phyloP scores from a whole-genome alignment of 2,797 vertebrate species.

The Megalops cyprinoides region DNA sequence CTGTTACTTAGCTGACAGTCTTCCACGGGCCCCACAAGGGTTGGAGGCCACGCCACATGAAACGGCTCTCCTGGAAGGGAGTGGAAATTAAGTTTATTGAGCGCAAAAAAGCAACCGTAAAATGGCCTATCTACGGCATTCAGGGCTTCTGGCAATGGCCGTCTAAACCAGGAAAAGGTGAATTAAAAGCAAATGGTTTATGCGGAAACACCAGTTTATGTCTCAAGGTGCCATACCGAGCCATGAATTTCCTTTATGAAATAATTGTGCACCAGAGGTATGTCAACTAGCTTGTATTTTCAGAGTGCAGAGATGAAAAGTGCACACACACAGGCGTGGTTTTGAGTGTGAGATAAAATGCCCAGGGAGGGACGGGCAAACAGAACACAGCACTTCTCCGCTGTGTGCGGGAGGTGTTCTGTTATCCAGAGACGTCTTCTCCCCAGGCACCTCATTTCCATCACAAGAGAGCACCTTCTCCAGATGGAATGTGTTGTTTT shows the following conservation, averaged over 20 bases:
- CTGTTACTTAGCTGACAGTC: background rate
- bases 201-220: constrained; percentile 52
- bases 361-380: background rate
- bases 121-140: constrained; percentile 36
- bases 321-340: background rate
- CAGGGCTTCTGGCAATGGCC: background rate
- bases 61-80: constrained; percentile 7
- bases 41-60: background rate
- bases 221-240: constrained; percentile 12
- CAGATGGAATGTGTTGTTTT: too few relatives aligned
- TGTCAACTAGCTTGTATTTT: constrained; percentile 37
- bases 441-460: too few relatives aligned
- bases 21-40: background rate
- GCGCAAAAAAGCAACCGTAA: constrained; percentile 49
- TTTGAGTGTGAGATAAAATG: background rate
- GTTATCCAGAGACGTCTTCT: background rate
- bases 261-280: constrained; percentile 21
- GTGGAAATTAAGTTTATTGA: constrained; percentile 54
- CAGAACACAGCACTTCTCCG: background rate
- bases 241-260: constrained; percentile 51
- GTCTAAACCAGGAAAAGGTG: constrained; percentile 35
- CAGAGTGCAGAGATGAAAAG: constrained; percentile 30
- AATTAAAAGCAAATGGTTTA: constrained; percentile 54
- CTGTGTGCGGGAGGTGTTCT: background rate
- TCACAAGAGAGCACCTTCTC: background rate